Evolutionary conservation across 2,888 invertebrate genomes (phyloP), one percentile per base, ranked within the genome.

Genomic region (Eurois occulta): DNA sequence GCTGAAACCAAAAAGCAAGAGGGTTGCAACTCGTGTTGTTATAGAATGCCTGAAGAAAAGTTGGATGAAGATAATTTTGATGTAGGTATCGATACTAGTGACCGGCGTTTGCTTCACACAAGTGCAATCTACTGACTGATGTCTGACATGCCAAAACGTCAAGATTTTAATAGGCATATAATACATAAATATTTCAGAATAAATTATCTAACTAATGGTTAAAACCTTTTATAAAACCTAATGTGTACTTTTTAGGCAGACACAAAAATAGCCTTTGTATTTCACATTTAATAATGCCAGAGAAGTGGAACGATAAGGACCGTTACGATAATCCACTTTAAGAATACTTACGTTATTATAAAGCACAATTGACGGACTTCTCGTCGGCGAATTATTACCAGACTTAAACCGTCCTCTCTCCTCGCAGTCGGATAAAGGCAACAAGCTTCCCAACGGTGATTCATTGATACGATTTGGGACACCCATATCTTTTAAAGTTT

Each of bases 1-100:
- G 89, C 95, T 95, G 94, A 89, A 94, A 95, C 87, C 74, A 90
- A 83, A 84, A 78, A 81, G 77, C 13, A 73, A 65, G 41, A 38
- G 13, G 7, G 77, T 55, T 65, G 41, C 58, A 74, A 35, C n/a
- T 41, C 21, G 24, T 6, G 35, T 32, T 65, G 11, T 48, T 21
- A 55, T n/a, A 10, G 21, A 46, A 35, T 16, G 43, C 11, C 43
- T 32, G 35, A 48, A 48, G 13, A 38, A 74, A 46, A 46, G 10
- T 43, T 7, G 5, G 5, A 32, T 55, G 11, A 41, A 24, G 38
- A 41, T 67, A 18, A 21, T 41, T 58, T 21, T 60, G 24, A 70
- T 38, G 21, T n/a, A n/a, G n/a, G n/a, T 70, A 21, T 64, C 5
- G 5, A n/a, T 21, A 21, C 2, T n/a, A 72, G 28, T 41, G n/a